Percentiles rank a stretch among this genome's conserved stretches.
These are phyloP conservation scores for Acomys russatus DNA, from an alignment of 2,797 vertebrate species.

Conservation along the genomic window DNA sequence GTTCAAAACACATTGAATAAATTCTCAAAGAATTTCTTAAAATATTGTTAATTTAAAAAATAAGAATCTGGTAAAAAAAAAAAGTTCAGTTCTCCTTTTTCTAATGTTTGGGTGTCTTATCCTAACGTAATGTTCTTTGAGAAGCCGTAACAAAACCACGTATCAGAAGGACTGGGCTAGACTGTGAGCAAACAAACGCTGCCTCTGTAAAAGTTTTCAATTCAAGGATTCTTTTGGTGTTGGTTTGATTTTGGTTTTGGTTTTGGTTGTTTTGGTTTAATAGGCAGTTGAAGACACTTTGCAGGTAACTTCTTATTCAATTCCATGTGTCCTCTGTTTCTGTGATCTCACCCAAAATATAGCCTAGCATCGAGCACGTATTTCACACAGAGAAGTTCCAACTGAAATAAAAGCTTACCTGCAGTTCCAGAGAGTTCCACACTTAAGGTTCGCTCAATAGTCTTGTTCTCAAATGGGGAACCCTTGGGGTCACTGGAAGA, in stretches of 20 bases:
- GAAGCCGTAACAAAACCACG: not conserved
- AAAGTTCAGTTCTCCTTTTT: not conserved
- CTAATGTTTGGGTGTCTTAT: slow-evolving; percentile 12
- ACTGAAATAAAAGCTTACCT: slow-evolving; percentile 90
- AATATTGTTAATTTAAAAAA: not conserved
- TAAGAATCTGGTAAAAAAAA: not conserved
- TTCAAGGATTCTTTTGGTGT: not conserved
- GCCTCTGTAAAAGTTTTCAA: not conserved
- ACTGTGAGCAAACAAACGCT: not conserved
- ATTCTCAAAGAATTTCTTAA: not conserved
- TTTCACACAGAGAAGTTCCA: slow-evolving; percentile 46
- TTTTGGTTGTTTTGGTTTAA: not conserved
- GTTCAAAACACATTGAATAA: not conserved
- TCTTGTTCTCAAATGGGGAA: slow-evolving; percentile 99
- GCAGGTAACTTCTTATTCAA: slow-evolving; percentile 14
- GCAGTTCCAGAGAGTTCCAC: slow-evolving; percentile 99
- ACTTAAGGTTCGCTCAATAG: slow-evolving; percentile 99
- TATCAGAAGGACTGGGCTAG: not conserved
- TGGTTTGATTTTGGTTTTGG: not conserved
- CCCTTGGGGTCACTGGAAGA: slow-evolving; percentile 99
- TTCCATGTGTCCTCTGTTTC: slow-evolving; percentile 45
- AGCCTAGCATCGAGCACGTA: not conserved
- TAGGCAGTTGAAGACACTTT: slow-evolving; percentile 39
- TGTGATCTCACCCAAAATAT: slow-evolving; percentile 55
- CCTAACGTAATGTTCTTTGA: not conserved